Percentiles rank a stretch among this genome's conserved stretches.
phyloP scores from a whole-genome alignment of 2,797 vertebrate species.

The Falco berigora region DNA sequence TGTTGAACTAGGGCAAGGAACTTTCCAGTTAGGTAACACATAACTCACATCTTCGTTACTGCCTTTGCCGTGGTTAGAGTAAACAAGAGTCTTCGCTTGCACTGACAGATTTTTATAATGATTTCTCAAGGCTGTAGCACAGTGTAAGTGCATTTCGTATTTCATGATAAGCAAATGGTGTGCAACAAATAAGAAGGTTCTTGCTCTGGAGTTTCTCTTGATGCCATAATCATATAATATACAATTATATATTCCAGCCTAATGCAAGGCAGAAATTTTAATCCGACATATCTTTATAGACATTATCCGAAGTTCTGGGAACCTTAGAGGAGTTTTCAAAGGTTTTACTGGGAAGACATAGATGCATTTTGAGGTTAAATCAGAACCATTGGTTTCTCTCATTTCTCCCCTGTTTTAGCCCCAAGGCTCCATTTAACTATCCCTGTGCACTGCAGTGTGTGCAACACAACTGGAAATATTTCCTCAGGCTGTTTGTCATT shows the following conservation, averaged over 20 bases:
- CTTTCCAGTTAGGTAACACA: not conserved
- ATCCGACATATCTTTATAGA: not conserved
- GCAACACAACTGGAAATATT: not conserved
- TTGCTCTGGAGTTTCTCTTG: not conserved
- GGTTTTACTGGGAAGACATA: not conserved
- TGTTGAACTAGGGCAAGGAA: conserved; percentile 22
- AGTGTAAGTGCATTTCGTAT: not conserved
- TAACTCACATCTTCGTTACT: not conserved
- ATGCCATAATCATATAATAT: not conserved
- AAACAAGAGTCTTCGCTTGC: not conserved
- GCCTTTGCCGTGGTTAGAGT: not conserved
- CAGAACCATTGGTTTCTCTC: not conserved
- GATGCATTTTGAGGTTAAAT: not conserved
- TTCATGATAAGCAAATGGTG: conserved; percentile 11
- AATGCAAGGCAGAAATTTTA: not conserved
- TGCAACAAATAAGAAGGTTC: conserved; percentile 18
- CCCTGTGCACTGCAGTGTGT: not conserved
- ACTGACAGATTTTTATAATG: conserved; percentile 3
- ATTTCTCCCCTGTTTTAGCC: not conserved
- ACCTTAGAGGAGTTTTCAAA: not conserved
- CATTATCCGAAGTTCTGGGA: not conserved
- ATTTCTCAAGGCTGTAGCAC: conserved; percentile 36
- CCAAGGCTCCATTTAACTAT: not conserved
- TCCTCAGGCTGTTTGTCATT: not conserved
- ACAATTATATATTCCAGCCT: not conserved